Conservation (phyloP, 1,140 invertebrate species). For the Drosophila malerkotliana region DNA sequence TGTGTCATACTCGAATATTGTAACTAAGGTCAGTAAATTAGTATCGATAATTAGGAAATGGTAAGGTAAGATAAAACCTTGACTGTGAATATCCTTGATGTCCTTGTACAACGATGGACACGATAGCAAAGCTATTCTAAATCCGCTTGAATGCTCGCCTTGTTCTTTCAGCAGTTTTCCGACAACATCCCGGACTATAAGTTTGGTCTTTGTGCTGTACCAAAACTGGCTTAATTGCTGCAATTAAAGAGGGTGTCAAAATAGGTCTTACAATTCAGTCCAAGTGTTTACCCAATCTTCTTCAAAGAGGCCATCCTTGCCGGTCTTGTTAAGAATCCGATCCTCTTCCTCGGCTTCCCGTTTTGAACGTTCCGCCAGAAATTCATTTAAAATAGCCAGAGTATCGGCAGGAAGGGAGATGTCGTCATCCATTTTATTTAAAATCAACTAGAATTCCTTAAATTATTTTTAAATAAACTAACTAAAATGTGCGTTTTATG, state of each 20-base stretch:
- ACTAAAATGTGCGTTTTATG: slow-evolving; percentile 32
- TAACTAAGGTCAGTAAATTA: slow-evolving; percentile 86
- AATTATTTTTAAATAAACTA: slow-evolving; percentile 8
- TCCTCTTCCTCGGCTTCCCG: slow-evolving; percentile 85
- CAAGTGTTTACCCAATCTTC: slow-evolving; percentile 91
- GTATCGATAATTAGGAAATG: not conserved
- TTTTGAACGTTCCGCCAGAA: slow-evolving; percentile 90
- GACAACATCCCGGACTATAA: slow-evolving; percentile 88
- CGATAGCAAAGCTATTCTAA: slow-evolving; percentile 93
- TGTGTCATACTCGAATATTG: slow-evolving; percentile 92
- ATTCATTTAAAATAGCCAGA: slow-evolving; percentile 91
- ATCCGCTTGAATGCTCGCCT: slow-evolving; percentile 66
- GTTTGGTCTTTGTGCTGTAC: slow-evolving; percentile 93
- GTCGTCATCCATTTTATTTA: slow-evolving; percentile 86
- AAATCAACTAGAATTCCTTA: not conserved
- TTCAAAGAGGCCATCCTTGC: slow-evolving; percentile 87
- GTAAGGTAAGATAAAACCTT: slow-evolving; percentile 32
- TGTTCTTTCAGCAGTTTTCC: slow-evolving; percentile 54
- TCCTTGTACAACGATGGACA: slow-evolving; percentile 93
- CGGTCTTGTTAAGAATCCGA: slow-evolving; percentile 83
- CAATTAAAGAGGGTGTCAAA: slow-evolving; percentile 64
- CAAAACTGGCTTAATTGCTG: slow-evolving; percentile 99
- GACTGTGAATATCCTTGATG: slow-evolving; percentile 84
- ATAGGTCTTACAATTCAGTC: not conserved
- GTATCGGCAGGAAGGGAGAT: slow-evolving; percentile 89